Conservation (phyloP, 2,113 vertebrate genomes). For the Corydoras maculifer region DNA sequence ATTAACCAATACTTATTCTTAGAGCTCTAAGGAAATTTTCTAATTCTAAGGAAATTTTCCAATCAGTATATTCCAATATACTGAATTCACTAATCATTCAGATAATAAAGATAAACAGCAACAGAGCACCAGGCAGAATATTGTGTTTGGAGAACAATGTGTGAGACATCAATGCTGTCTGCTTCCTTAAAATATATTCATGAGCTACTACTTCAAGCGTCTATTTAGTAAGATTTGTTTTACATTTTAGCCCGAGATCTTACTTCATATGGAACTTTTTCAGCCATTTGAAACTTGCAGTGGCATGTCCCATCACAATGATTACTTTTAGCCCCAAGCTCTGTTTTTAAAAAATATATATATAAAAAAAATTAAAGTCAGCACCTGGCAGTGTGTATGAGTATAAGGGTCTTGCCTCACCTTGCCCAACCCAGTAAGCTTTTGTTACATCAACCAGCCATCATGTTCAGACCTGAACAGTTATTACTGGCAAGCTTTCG, state of each 20-base stretch:
- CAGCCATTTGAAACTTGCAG: constrained; percentile 14
- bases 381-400: background rate
- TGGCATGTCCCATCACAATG: constrained; percentile 18
- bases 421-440: background rate
- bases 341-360: background rate
- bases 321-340: constrained; percentile 15
- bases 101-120: no score
- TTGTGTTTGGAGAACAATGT: no score
- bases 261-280: constrained; percentile 24
- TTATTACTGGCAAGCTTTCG: background rate
- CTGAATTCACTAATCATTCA: no score
- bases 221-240: no score
- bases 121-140: no score
- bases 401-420: background rate
- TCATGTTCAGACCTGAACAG: background rate
- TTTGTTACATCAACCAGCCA: background rate
- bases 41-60: no score
- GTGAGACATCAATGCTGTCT: no score
- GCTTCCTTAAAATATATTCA: no score
- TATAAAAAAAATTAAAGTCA: background rate
- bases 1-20: no score
- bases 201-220: no score
- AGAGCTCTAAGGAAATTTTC: no score
- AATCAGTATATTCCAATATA: no score
- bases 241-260: background rate